Percentiles rank a stretch among this genome's conserved stretches.
Evolutionary conservation across 1,140 invertebrate species (phyloP).

Genomic region (Caenorhabditis remanei): DNA sequence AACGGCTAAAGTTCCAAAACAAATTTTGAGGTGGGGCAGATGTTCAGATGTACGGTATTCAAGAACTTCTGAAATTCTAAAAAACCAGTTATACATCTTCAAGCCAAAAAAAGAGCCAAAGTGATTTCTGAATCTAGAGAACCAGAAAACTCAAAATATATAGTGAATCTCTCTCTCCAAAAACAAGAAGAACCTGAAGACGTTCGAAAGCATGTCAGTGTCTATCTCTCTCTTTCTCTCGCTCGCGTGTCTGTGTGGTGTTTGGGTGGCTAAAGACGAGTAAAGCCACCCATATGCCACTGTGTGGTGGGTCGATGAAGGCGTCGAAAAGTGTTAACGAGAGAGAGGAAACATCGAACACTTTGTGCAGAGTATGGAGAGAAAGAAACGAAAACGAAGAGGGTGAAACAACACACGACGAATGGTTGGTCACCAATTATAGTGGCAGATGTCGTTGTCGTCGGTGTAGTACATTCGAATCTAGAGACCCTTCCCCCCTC

Average conservation of each 20-base stretch:
- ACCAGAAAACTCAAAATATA: no score
- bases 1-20: no score
- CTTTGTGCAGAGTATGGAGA: constrained; percentile 7
- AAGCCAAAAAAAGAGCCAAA: no score
- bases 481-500: neutral
- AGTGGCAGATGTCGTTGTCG: constrained; percentile 45
- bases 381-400: neutral
- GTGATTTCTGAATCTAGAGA: neutral
- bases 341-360: neutral
- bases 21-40: no score
- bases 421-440: constrained; percentile 49
- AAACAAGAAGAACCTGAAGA: no score
- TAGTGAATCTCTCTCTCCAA: no score
- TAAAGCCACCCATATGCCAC: constrained; percentile 3
- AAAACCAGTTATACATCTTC: no score
- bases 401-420: neutral
- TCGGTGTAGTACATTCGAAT: constrained; percentile 48
- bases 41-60: no score
- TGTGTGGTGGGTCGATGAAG: constrained; percentile 33
- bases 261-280: neutral
- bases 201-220: neutral
- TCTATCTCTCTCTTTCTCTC: neutral
- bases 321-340: neutral
- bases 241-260: neutral
- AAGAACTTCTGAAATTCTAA: no score